A percentile compares a stretch with the other conserved stretches of the same genome.
phyloP scores from a whole-genome alignment of 2,113 vertebrate species.

The Pomatostomus ruficeps region DNA sequence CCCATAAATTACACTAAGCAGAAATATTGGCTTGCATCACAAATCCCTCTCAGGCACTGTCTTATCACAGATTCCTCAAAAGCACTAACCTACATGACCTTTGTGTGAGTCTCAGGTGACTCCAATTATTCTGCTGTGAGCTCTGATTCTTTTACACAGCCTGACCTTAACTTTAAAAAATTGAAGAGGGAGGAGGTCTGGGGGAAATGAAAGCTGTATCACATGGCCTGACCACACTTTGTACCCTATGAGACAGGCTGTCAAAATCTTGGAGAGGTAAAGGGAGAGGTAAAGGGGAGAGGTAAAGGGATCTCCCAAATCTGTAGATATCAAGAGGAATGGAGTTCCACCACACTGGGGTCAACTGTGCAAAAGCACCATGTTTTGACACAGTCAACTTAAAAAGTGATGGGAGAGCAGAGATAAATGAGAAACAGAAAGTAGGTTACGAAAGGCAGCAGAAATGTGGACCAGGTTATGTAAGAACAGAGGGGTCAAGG shows the following conservation, averaged over 20 bases:
- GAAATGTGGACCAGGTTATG: slow-evolving; percentile 15
- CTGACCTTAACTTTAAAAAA: slow-evolving; percentile 55
- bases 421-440: slow-evolving; percentile 39
- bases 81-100: slow-evolving; percentile 10
- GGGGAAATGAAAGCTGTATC: slow-evolving; percentile 40
- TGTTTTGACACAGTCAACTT: slow-evolving; percentile 8
- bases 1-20: background rate
- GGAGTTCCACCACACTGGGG: background rate
- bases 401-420: background rate
- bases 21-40: background rate
- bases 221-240: background rate
- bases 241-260: background rate
- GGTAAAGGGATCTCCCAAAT: background rate
- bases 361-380: background rate
- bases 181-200: background rate
- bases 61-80: slow-evolving; percentile 26
- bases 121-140: slow-evolving; percentile 39
- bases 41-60: background rate
- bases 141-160: slow-evolving; percentile 37
- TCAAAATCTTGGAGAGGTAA: background rate
- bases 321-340: background rate
- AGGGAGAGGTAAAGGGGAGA: background rate
- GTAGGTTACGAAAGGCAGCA: slow-evolving; percentile 20
- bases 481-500: slow-evolving; percentile 29
- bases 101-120: background rate